Evolutionary conservation across 2,888 invertebrate genomes (phyloP), one percentile per base, ranked within the genome.

Genomic region (Heliconius cydno): DNA sequence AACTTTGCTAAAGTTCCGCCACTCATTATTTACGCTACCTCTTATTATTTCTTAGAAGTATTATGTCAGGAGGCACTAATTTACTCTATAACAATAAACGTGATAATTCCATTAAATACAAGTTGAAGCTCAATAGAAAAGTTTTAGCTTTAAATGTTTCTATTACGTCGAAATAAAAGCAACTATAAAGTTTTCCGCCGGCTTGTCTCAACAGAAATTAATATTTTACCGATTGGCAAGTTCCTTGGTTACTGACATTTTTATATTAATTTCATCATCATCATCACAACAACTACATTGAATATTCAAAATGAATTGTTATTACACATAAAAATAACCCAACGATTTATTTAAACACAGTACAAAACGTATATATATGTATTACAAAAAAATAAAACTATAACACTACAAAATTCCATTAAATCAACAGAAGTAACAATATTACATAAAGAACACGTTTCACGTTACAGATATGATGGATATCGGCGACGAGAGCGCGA

Each of bases 391-490:
- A 71, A 38, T 28, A 68, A 77, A 71, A 34, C 10, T 34, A 67
- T 67, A 67, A 67, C 67, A 38, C 67, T 34, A 34, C 19, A 67
- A 68, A 38, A 68, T 41, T 41, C 68, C 68, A 68, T 41, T 68
- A 38, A 38, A 68, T 13, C 38, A n/a, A 41, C 68, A 68, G 41
- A 73, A 74, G 19, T 30, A 74, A 74, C 60, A 74, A 65, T 74
- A 74, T 74, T 74, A 74, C 63, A 65, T 74, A 74, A 74, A 63
- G 38, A 63, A 74, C 74, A 25, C 30, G 74, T 65, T 74, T 28
- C 74, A 74, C 65, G 74, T 65, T 63, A 74, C 63, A 74, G 74
- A 74, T 74, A 74, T 74, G 74, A 74, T 65, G 74, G 74, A 65
- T 74, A 74, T 74, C 65, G 74, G 41, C 38, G 63, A 41, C 74